Evolutionary conservation across 2,888 invertebrate species (phyloP), one percentile per base, ranked within the genome.

Genomic region (Pristionchus entomophagus): DNA sequence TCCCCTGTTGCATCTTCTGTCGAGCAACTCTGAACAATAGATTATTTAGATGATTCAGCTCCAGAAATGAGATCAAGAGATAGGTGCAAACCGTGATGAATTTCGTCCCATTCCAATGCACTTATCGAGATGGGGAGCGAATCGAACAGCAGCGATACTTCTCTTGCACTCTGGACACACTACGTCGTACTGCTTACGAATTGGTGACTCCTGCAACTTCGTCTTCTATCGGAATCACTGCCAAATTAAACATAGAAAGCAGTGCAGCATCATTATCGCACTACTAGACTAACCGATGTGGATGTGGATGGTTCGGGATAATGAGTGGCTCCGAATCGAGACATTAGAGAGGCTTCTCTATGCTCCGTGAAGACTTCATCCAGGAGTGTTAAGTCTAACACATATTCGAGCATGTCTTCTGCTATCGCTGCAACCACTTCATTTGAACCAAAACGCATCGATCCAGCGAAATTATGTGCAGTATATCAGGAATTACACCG

Each of bases 121-220:
- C 85, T 90, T 90, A 81, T 90, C 90, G 62, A 90, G 83, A 85
- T 90, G 90, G 19, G 90, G 90, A 19, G 90, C 90, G 62, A 90
- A 90, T 29, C 90, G 78, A 26, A 86, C 51, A 6, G 90, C 90
- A 26, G 90, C 90, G 62, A 90, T 90, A 81, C 69, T 65, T 29
- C 88, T 83, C n/a, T 84, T 65, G 73, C 88, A 89, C 41, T 86
- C 87, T 12, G 83, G 88, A 73, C 88, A 89, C 19, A 82, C 45
- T 1, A 84, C 84, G 10, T 84, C 80, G 26, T 81, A 81, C n/a
- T 81, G 80, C 26, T 81, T 81, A 14, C 53, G 56, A 81, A 41
- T 14, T 49, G 80, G 80, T 10, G 80, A 81, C 32, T 81, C 45
- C 77, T 77, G 26, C 0, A 77, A 45, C 12, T 14, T n/a, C 14